These are phyloP conservation scores for Danio rerio DNA, from an alignment of 2,113 vertebrate species.

Conservation along the genomic window GRCz12tu NC_133197.1:13121001-13121500, in stretches of 20 bases:
- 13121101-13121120: background rate
- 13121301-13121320: conserved; percentile 6
- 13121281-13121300: background rate
- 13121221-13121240: background rate
- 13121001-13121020: background rate
- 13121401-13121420: conserved; percentile 13
- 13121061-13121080: too few relatives aligned
- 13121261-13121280: too few relatives aligned
- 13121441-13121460: conserved; percentile 18
- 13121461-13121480: conserved; percentile 12
- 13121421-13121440: conserved; percentile 25
- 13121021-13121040: background rate
- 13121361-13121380: conserved; percentile 11
- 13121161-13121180: conserved; percentile 1
- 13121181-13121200: background rate
- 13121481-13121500: conserved; percentile 13
- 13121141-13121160: background rate
- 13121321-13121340: conserved; percentile 5
- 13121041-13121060: background rate
- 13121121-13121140: background rate
- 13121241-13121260: background rate
- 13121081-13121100: background rate
- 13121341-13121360: conserved; percentile 35
- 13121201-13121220: background rate
- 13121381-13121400: conserved; percentile 15